Evolutionary conservation across 2,113 vertebrate species (phyloP), one percentile per base, ranked within the genome.

Genomic region (Nothobranchius furzeri): DNA sequence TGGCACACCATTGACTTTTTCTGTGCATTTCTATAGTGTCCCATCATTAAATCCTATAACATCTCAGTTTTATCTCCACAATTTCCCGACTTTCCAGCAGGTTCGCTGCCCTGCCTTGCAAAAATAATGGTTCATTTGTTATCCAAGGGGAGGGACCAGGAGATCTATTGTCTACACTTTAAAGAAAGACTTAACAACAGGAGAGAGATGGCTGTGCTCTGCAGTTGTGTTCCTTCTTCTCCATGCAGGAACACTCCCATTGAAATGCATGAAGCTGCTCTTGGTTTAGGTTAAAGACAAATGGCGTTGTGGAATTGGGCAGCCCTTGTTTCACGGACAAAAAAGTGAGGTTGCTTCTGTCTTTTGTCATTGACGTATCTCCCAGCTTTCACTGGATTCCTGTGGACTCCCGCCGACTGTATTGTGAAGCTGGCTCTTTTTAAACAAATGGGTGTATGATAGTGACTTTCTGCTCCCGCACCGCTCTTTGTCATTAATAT

Each of bases 401-500:
- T 88, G 68, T 49, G 78, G 81, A 88, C 90, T 88, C 91, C 89
- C 7, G 69, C 86, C 51, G 90, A 80, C 88, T 82, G 56, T 87
- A 90, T 92, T 93, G 91, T 93, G 75, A 66, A 35, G 55, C 67
- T 13, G 64, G 67, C 81, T 87, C 85, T 85, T 92, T 86, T 90
- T 84, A 91, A 89, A 90, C 86, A 87, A 87, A 91, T 90, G 85
- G 81, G 79, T 87, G 82, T 90, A 89, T 85, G 87, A 91, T 89
- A 74, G 84, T 46, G 85, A 89, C 85, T 90, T 91, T 84, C 91
- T 85, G 85, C 82, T 86, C 73, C 75, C 51, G 63, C 85, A 89
- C 70, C 57, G 84, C 61, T 84, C 83, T 85, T 87, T 91, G 87
- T 90, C 89, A 92, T 90, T 84, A 91, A 92, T 87, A 87, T 88